Conservation (phyloP, 2,113 vertebrate genomes). For the Etheostoma cragini region DNA sequence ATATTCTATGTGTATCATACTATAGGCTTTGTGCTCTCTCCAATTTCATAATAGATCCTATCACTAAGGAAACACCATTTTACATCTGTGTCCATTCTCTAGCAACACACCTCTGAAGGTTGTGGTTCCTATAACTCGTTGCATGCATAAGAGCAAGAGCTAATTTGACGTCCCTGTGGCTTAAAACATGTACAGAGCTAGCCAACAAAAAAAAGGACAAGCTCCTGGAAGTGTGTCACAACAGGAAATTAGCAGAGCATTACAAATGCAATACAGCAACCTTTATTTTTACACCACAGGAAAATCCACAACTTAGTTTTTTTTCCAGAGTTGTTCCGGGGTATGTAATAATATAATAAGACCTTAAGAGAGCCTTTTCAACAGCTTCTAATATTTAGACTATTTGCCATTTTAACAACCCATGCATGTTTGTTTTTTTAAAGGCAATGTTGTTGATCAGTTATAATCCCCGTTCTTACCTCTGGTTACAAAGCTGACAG, state of each 20-base stretch:
- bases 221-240: constrained; percentile 48
- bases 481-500: constrained; percentile 99
- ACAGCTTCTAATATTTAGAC: constrained; percentile 48
- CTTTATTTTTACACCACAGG: constrained; percentile 33
- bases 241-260: constrained; percentile 56
- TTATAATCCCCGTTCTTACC: constrained; percentile 87
- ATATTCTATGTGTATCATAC: constrained; percentile 66
- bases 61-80: constrained; percentile 49
- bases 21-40: constrained; percentile 57
- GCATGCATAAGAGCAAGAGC: constrained; percentile 41
- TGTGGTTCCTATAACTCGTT: constrained; percentile 31
- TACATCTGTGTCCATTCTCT: constrained; percentile 38
- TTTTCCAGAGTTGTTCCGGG: constrained; percentile 18
- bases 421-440: constrained; percentile 33
- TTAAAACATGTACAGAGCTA: constrained; percentile 68
- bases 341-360: constrained; percentile 23
- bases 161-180: constrained; percentile 57
- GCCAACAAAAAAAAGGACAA: constrained; percentile 63
- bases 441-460: constrained; percentile 56
- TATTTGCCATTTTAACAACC: constrained; percentile 55
- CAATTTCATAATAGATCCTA: constrained; percentile 49
- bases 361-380: constrained; percentile 20
- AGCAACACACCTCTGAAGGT: constrained; percentile 31
- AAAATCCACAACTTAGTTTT: neutral
- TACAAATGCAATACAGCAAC: constrained; percentile 47